A percentile compares a stretch with the other conserved stretches of the same genome.
Conservation (phyloP, 2,888 invertebrate genomes). For the Plagiodera versicolora region DNA sequence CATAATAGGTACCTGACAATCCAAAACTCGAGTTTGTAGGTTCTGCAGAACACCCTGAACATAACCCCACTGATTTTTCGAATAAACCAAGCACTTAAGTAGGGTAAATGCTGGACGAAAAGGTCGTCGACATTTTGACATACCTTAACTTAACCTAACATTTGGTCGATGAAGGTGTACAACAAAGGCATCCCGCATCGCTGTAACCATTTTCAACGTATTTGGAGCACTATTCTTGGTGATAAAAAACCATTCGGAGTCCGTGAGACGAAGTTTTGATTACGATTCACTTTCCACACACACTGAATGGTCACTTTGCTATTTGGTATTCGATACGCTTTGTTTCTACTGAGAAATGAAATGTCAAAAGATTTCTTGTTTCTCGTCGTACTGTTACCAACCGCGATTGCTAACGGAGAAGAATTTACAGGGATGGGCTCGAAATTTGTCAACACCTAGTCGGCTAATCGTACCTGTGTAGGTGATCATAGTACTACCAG, state of each 20-base stretch:
- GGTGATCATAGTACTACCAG: not conserved
- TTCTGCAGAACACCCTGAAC: conserved; percentile 3
- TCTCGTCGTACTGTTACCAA: conserved; percentile 25
- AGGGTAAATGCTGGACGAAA: conserved; percentile 39
- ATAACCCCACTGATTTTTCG: conserved; percentile 1
- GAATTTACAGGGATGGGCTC: conserved; percentile 19
- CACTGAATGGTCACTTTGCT: conserved; percentile 13
- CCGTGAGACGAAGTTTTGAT: not conserved
- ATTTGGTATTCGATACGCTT: conserved; percentile 23
- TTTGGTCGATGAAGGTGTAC: conserved; percentile 30
- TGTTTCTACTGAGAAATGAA: conserved; percentile 23
- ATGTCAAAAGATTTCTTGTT: conserved; percentile 24
- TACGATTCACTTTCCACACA: conserved; percentile 11
- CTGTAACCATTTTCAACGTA: conserved; percentile 15
- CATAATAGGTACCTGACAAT: not conserved
- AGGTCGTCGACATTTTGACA: conserved; percentile 53
- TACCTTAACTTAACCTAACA: conserved; percentile 47
- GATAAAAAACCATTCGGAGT: conserved; percentile 5
- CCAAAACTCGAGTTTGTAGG: too few species aligned
- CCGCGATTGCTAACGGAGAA: conserved; percentile 28
- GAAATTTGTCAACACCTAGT: not conserved
- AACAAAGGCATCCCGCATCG: conserved; percentile 11
- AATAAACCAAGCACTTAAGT: conserved; percentile 22
- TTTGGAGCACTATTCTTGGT: conserved; percentile 18
- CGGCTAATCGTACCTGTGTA: not conserved